A percentile compares a stretch with the other conserved stretches of the same genome.
phyloP scores from a whole-genome alignment of 2,888 invertebrate species.

The Melinaea marsaeus region DNA sequence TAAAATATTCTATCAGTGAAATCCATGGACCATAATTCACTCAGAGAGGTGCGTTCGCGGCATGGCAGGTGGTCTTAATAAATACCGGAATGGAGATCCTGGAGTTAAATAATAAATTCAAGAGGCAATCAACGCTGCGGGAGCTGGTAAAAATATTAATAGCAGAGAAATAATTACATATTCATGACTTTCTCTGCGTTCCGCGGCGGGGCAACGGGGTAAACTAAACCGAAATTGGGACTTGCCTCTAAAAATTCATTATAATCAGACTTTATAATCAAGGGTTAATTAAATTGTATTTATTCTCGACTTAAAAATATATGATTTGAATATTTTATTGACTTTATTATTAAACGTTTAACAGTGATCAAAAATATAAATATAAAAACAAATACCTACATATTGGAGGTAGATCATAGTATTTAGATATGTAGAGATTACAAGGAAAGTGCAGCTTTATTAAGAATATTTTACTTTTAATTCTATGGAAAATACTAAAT shows the following conservation, averaged over 20 bases:
- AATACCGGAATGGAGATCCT: conserved; percentile 74
- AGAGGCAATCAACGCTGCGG: conserved; percentile 76
- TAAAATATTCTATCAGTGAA: conserved; percentile 76
- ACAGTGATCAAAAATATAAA: too few species aligned
- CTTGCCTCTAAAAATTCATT: conserved; percentile 32
- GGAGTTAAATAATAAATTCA: conserved; percentile 76
- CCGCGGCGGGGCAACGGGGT: conserved; percentile 41
- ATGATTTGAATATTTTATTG: background rate
- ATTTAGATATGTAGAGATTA: too few species aligned
- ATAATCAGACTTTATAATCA: conserved; percentile 16
- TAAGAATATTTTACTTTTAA: too few species aligned
- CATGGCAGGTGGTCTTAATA: conserved; percentile 76
- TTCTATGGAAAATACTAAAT: too few species aligned
- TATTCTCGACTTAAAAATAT: conserved; percentile 1
- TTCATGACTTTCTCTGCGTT: conserved; percentile 66
- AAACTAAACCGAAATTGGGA: conserved; percentile 57
- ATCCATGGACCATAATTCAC: conserved; percentile 71
- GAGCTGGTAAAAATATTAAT: conserved; percentile 76
- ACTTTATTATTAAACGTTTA: too few species aligned
- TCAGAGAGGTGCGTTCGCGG: conserved; percentile 57
- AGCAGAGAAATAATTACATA: conserved; percentile 75
- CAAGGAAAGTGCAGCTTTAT: too few species aligned
- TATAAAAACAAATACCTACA: too few species aligned
- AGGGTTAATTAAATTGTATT: conserved; percentile 11
- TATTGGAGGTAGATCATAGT: too few species aligned